phyloP scores from a whole-genome alignment of 1,140 invertebrate genomes.

The Drosophila subobscura region DNA sequence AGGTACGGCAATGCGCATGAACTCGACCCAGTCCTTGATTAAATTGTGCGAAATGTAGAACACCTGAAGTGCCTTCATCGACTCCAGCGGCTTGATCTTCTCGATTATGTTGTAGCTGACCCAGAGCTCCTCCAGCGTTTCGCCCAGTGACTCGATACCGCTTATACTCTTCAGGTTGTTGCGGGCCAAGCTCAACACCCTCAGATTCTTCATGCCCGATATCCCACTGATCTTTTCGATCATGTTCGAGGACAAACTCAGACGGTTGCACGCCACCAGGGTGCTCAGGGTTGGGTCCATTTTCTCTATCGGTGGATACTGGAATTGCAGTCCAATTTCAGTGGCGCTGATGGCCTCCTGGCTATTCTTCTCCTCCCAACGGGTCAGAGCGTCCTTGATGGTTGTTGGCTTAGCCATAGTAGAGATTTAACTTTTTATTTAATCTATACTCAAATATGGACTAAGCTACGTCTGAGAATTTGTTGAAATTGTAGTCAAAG shows the following conservation, averaged over 20 bases:
- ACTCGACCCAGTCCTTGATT: slow-evolving; percentile 95
- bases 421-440: not conserved
- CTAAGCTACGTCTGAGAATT: too few species aligned
- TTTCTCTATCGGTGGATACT: slow-evolving; percentile 92
- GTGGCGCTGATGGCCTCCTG: slow-evolving; percentile 87
- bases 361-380: slow-evolving; percentile 92
- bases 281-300: slow-evolving; percentile 89
- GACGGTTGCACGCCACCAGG: slow-evolving; percentile 89
- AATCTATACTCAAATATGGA: too few species aligned
- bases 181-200: slow-evolving; percentile 92
- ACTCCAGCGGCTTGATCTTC: slow-evolving; percentile 94
- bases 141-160: slow-evolving; percentile 92
- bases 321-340: slow-evolving; percentile 91
- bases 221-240: slow-evolving; percentile 94
- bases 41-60: slow-evolving; percentile 95
- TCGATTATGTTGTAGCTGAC: slow-evolving; percentile 97
- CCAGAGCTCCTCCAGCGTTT: slow-evolving; percentile 96
- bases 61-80: slow-evolving; percentile 91
- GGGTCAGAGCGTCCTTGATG: slow-evolving; percentile 91
- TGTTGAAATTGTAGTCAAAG: not conserved
- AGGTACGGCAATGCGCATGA: slow-evolving; percentile 87
- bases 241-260: slow-evolving; percentile 95
- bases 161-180: slow-evolving; percentile 96
- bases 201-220: slow-evolving; percentile 91
- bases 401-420: slow-evolving; percentile 84